Conservation (phyloP, 2,113 vertebrate genomes). For the Okapia johnstoni region DNA sequence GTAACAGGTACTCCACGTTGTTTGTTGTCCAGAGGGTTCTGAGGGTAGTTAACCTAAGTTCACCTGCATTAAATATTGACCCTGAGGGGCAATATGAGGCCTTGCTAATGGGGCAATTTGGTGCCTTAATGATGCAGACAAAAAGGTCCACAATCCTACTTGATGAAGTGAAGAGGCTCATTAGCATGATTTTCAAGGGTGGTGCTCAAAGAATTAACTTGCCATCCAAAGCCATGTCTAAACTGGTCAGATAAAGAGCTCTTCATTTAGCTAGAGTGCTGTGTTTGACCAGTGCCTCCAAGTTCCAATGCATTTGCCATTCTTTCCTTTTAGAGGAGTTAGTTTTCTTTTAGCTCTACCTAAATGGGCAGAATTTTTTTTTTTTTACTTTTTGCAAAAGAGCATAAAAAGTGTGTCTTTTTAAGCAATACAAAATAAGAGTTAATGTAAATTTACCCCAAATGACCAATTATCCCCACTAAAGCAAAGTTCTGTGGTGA, state of each 20-base stretch:
- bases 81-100: conserved; percentile 72
- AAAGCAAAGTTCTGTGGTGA: background rate
- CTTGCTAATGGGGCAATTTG: conserved; percentile 77
- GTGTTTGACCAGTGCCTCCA: conserved; percentile 24
- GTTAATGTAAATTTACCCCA: background rate
- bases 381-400: background rate
- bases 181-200: conserved; percentile 77
- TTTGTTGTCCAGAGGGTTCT: conserved; percentile 68
- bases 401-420: background rate
- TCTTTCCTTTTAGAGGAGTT: background rate
- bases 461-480: background rate
- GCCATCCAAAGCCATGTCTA: conserved; percentile 66
- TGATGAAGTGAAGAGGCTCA: conserved; percentile 74
- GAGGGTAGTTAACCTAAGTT: conserved; percentile 73
- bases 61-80: conserved; percentile 78
- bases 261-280: conserved; percentile 62
- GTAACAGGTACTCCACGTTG: conserved; percentile 50
- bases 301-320: background rate
- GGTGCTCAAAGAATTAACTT: conserved; percentile 72
- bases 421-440: background rate
- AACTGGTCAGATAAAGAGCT: conserved; percentile 69
- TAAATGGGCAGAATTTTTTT: background rate
- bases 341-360: background rate
- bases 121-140: conserved; percentile 74
- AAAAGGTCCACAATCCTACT: conserved; percentile 77